phyloP scores from a whole-genome alignment of 2,797 vertebrate genomes.

The Ceryle rudis region DNA sequence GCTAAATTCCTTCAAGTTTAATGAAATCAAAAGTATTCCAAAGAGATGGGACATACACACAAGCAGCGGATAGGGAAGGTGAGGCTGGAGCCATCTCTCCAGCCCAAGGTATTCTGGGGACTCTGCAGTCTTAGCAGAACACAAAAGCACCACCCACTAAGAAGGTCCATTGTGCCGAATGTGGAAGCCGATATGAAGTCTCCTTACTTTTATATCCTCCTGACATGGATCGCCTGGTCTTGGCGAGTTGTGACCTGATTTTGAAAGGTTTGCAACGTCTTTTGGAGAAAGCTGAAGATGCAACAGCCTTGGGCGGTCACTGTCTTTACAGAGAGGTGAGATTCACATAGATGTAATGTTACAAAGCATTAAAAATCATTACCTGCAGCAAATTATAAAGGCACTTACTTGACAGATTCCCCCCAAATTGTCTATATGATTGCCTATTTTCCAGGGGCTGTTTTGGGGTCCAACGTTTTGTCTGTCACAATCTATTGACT shows the following conservation, averaged over 20 bases:
- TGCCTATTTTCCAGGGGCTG: neutral
- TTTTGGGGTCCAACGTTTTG: neutral
- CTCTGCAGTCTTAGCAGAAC: neutral
- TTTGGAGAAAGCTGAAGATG: neutral
- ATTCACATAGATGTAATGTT: neutral
- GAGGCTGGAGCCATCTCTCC: neutral
- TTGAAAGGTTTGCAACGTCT: neutral
- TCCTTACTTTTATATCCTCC: neutral
- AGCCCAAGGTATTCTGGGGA: neutral
- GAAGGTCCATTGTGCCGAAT: neutral
- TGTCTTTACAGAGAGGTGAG: neutral
- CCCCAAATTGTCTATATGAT: neutral
- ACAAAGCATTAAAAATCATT: neutral
- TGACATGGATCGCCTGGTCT: neutral
- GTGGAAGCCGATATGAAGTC: neutral
- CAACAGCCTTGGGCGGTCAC: neutral
- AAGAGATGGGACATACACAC: neutral
- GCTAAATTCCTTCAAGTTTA: neutral
- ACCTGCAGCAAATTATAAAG: neutral
- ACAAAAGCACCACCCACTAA: accelerated
- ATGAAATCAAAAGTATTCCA: neutral
- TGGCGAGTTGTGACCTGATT: neutral
- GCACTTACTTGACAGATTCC: neutral
- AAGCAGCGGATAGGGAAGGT: neutral
- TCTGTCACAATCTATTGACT: neutral